phyloP scores from a whole-genome alignment of 1,140 invertebrate genomes.

The Alviniconcha marisindica region DNA sequence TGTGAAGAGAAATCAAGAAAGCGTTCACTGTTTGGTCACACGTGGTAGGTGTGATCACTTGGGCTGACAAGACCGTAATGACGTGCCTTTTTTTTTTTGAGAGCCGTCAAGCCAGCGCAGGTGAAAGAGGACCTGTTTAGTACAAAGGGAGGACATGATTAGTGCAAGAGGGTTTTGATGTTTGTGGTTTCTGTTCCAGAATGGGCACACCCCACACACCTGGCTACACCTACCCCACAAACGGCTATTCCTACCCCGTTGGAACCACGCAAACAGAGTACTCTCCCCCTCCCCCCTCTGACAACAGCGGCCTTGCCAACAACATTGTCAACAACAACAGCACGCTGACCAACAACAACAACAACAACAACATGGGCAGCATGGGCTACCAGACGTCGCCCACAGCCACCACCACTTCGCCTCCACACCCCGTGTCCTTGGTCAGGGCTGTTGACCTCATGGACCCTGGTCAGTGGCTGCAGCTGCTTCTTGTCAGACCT shows the following conservation, averaged over 20 bases:
- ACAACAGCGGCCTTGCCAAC: slow-evolving; percentile 25
- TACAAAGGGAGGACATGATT: no score
- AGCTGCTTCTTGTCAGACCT: no score
- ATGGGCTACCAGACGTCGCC: slow-evolving; percentile 50
- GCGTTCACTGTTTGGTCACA: no score
- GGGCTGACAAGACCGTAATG: no score
- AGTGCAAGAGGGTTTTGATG: no score
- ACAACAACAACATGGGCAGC: slow-evolving; percentile 50
- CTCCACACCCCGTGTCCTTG: slow-evolving; percentile 59
- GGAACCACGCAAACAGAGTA: slow-evolving; percentile 36
- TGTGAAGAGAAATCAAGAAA: no score
- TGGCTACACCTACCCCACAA: slow-evolving; percentile 41
- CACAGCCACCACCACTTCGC: slow-evolving; percentile 47
- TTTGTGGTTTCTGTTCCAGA: no score
- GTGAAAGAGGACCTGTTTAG: no score
- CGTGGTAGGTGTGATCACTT: no score
- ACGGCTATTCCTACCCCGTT: slow-evolving; percentile 48
- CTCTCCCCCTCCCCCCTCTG: slow-evolving; percentile 24
- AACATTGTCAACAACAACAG: slow-evolving; percentile 43
- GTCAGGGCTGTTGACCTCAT: slow-evolving; percentile 64
- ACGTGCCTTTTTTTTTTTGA: no score
- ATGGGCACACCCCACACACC: background rate
- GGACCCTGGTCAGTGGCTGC: slow-evolving; percentile 60
- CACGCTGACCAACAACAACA: slow-evolving; percentile 43
- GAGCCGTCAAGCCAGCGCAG: no score